A percentile compares a stretch with the other conserved stretches of the same genome.
Conservation (phyloP, 1,140 invertebrate genomes). For the Radopholus similis region DNA sequence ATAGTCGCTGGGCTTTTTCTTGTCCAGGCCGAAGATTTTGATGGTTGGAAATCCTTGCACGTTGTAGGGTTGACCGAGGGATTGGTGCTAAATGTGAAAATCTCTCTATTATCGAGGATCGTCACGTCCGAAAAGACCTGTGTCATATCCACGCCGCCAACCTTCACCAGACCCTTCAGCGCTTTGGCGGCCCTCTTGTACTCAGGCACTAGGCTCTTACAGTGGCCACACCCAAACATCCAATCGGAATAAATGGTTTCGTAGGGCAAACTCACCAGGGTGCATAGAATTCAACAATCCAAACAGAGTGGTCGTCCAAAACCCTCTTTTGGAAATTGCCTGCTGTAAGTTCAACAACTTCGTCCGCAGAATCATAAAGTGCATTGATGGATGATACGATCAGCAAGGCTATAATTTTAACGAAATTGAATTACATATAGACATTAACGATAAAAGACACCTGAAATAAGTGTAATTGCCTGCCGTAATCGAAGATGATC, state of each 20-base stretch:
- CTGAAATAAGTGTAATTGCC: too few species aligned
- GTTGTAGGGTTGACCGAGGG: conserved; percentile 74
- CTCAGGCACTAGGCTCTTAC: conserved; percentile 68
- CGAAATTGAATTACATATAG: too few species aligned
- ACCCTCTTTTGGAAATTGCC: conserved; percentile 84
- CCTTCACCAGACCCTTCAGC: conserved; percentile 85
- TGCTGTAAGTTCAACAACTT: conserved; percentile 84
- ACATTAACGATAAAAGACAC: too few species aligned
- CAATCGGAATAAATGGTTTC: conserved; percentile 17
- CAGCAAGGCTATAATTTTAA: background rate
- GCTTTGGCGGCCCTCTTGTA: conserved; percentile 82
- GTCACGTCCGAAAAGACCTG: conserved; percentile 67
- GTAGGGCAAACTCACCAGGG: conserved; percentile 72
- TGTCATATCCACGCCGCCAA: conserved; percentile 87
- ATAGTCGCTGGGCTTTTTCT: conserved; percentile 80
- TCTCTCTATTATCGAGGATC: too few species aligned
- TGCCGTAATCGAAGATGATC: too few species aligned
- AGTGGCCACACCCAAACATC: conserved; percentile 65
- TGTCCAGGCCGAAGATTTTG: conserved; percentile 85
- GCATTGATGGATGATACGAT: conserved; percentile 60
- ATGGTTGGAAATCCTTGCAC: conserved; percentile 91
- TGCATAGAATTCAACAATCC: conserved; percentile 90
- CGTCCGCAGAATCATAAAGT: conserved; percentile 75
- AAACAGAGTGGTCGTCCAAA: conserved; percentile 76
- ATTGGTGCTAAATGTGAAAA: conserved; percentile 66